Evolutionary conservation across 2,797 vertebrate species (phyloP), one percentile per base, ranked within the genome.

Genomic region (Crax fasciolata): DNA sequence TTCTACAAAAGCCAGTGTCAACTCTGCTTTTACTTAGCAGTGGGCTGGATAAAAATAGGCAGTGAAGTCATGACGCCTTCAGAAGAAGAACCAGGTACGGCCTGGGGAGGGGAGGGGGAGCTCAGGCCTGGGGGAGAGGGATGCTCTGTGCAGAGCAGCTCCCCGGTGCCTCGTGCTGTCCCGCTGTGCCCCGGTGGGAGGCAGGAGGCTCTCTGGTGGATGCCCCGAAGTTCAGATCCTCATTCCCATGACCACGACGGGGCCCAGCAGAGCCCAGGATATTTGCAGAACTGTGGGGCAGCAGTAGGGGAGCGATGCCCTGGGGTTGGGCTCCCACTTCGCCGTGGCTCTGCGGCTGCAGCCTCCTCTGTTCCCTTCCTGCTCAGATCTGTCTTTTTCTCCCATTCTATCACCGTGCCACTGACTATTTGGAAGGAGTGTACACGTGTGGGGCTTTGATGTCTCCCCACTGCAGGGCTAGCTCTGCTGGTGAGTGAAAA

Each of bases 1-100:
- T 2, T 19, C 2, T 1, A 27, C 38, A 70, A 93, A 96, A 97
- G 5, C 79, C 87, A 88, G 87, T 90, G 93, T 96, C 85, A 95
- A 93, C 71, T 94, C 94, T 96, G 94, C 89, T 95, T 94, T 94
- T 86, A 71, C 93, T 97, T 90, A 90, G 87, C 91, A 94, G 96
- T 90, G 74, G 87, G 93, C 73, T 94, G 96, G 85, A 67, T 96
- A 97, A 94, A 96, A 97, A 97, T 96, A 97, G 94, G 18, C 67
- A 68, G 74, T 89, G 89, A 82, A 96, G 91, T 94, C 85, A 88
- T 87, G 80, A 91, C 1, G 83, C 91, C 91, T 87, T 94, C 27
- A 0, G 90, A 74, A 83, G 72, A 63, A 80, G 92, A 76, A 67
- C 32, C 96, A 96, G 96, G 96, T 97, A 88, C 81, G 94, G 82